Percentiles rank a stretch among this genome's conserved stretches.
Evolutionary conservation across 92 coral and sea anemone species (phyloP).

Genomic region (Desmophyllum pertusum): DNA sequence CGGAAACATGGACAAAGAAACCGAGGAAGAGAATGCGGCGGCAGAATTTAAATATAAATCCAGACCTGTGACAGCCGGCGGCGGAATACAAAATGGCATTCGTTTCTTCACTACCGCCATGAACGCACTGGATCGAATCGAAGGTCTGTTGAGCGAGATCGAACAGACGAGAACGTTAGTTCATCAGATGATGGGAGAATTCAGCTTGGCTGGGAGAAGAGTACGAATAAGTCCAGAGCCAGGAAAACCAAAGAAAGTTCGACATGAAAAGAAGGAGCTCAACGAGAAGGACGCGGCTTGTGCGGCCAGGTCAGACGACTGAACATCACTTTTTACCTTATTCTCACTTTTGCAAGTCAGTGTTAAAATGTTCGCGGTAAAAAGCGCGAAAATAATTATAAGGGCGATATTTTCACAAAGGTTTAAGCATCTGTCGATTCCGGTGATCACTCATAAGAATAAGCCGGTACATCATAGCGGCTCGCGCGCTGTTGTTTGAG

Average conservation of each 20-base stretch:
- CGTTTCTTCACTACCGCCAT: slow-evolving; percentile 41
- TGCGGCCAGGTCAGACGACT: neutral
- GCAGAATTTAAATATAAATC: slow-evolving; percentile 21
- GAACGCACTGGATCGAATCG: slow-evolving; percentile 42
- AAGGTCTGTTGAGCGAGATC: slow-evolving; percentile 25
- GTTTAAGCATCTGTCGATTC: too few species aligned
- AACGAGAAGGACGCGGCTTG: neutral
- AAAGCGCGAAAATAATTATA: too few species aligned
- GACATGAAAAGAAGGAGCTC: slow-evolving; percentile 13
- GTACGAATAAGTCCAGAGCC: slow-evolving; percentile 10
- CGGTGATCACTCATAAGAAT: too few species aligned
- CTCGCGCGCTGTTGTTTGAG: neutral
- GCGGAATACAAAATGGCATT: slow-evolving; percentile 40
- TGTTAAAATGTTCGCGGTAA: too few species aligned
- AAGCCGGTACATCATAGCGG: too few species aligned
- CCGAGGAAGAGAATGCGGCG: slow-evolving; percentile 8
- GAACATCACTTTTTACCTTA: neutral
- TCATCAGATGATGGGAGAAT: slow-evolving; percentile 49
- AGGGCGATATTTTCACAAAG: too few species aligned
- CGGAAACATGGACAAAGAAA: slow-evolving; percentile 21
- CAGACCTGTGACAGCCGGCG: slow-evolving; percentile 42
- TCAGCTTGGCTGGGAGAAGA: slow-evolving; percentile 21
- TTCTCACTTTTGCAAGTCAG: too few species aligned
- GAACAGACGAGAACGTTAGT: slow-evolving; percentile 32
- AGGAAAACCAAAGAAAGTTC: neutral